phyloP scores from a whole-genome alignment of 2,888 invertebrate species.

The Drosophila melanosoma region DNA sequence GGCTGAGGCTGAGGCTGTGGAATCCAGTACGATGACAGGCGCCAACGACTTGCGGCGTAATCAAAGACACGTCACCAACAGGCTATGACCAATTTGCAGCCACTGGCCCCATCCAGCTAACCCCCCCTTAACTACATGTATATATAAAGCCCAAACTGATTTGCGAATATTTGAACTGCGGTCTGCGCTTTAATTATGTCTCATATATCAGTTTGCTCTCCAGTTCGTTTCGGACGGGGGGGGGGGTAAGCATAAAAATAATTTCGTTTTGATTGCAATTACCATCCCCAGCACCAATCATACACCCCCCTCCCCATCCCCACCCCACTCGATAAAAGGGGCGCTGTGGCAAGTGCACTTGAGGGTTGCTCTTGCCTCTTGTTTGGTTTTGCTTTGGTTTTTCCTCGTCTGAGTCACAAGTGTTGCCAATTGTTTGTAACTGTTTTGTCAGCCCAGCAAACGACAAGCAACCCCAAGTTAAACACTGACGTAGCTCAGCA shows the following conservation, averaged over 20 bases:
- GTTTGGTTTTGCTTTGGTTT: constrained; percentile 11
- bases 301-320: background rate
- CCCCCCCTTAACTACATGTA: constrained; percentile 41
- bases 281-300: constrained; percentile 52
- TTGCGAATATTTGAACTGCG: constrained; percentile 60
- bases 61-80: constrained; percentile 81
- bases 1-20: constrained; percentile 16
- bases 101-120: constrained; percentile 24
- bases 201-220: constrained; percentile 82
- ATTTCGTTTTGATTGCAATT: constrained; percentile 84
- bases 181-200: constrained; percentile 83
- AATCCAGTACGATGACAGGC: constrained; percentile 64
- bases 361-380: constrained; percentile 59
- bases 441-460: constrained; percentile 60
- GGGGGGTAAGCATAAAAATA: constrained; percentile 73
- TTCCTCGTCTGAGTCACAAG: constrained; percentile 64
- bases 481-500: constrained; percentile 39
- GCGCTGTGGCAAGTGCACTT: constrained; percentile 62
- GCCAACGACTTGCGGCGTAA: constrained; percentile 78
- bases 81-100: constrained; percentile 75
- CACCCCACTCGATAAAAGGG: constrained; percentile 3
- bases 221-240: constrained; percentile 27
- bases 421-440: constrained; percentile 80
- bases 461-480: constrained; percentile 50
- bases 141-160: constrained; percentile 71